These are phyloP conservation scores for Gisinianus flammeolus DNA, from an alignment of 2,888 invertebrate species.

Conservation along the genomic window DNA sequence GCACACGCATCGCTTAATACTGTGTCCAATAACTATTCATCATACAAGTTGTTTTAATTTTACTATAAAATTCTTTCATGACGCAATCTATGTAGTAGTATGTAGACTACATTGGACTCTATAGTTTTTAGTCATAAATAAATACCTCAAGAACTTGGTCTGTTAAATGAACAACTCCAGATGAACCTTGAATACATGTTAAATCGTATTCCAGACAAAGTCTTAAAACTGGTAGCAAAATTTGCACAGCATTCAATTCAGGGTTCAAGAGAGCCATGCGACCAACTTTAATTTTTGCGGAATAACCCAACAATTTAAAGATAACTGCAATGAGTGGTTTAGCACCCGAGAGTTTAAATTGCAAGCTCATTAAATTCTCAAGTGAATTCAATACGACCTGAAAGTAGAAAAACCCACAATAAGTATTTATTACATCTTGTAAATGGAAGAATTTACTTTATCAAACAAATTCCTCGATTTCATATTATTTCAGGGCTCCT, in stretches of 20 bases:
- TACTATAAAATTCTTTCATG: neutral
- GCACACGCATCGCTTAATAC: conserved; percentile 80
- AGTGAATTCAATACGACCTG: conserved; percentile 83
- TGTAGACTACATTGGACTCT: no score
- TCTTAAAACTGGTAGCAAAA: conserved; percentile 83
- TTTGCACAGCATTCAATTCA: conserved; percentile 80
- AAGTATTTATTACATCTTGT: no score
- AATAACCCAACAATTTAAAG: conserved; percentile 84
- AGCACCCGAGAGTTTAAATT: conserved; percentile 82
- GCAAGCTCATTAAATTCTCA: conserved; percentile 66
- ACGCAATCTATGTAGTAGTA: no score
- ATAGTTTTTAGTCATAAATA: no score
- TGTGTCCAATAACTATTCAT: conserved; percentile 84
- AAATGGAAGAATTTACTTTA: no score
- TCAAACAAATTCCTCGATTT: no score
- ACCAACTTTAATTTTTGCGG: conserved; percentile 71
- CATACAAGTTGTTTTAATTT: neutral
- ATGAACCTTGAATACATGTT: conserved; percentile 55
- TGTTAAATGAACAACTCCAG: conserved; percentile 56
- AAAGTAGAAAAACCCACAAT: conserved; percentile 6
- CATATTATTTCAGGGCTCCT: no score
- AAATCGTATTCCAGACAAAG: conserved; percentile 61
- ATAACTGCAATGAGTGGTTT: conserved; percentile 87
- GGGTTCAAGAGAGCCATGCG: conserved; percentile 82
- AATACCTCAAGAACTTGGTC: conserved; percentile 58